Base-by-base conservation (phyloP, 1,140 invertebrate species). In the Calosoma granatense region DNA sequence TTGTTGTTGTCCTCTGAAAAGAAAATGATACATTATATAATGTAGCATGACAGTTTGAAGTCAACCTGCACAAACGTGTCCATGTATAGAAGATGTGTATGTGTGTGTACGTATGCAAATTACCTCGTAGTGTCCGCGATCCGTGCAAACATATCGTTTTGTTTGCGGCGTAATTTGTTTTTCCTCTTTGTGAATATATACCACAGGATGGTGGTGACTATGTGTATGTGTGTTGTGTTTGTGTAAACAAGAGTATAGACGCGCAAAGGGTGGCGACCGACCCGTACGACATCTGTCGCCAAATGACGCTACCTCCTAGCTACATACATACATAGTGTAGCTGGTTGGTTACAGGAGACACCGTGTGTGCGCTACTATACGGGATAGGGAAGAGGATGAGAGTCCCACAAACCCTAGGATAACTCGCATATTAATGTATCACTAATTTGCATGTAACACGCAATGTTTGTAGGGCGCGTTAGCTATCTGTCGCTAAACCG, bases 361-460 rank as follows among this genome's bases (percentile, higher is more conserved):
- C n/a, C n/a, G n/a, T n/a, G n/a, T n/a, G n/a, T n/a, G n/a, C n/a
- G n/a, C n/a, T n/a, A n/a, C n/a, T n/a, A n/a, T n/a, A n/a, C n/a
- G n/a, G n/a, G n/a, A n/a, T n/a, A n/a, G n/a, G n/a, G n/a, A n/a
- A n/a, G n/a, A n/a, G n/a, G n/a, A n/a, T n/a, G n/a, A n/a, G n/a
- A n/a, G n/a, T n/a, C n/a, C n/a, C 26, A 9, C 26, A 9, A n/a
- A 36, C 26, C n/a, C 26, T n/a, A n/a, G 26, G 26, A 36, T 36
- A 47, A 47, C 6, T 47, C 15, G 41, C 41, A 47, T 47, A 47
- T 47, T 47, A 47, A 47, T 47, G 41, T 17, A 17, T 47, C 41
- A 17, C 41, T 47, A 47, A 47, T 47, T 47, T 47, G 41, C 41
- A 47, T 47, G 41, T 47, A 47, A 47, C 41, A 47, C 41, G 17